These are phyloP conservation scores for Mesorhabditis sp. DNA, from an alignment of 2,888 invertebrate species.

Conservation along the genomic window DNA sequence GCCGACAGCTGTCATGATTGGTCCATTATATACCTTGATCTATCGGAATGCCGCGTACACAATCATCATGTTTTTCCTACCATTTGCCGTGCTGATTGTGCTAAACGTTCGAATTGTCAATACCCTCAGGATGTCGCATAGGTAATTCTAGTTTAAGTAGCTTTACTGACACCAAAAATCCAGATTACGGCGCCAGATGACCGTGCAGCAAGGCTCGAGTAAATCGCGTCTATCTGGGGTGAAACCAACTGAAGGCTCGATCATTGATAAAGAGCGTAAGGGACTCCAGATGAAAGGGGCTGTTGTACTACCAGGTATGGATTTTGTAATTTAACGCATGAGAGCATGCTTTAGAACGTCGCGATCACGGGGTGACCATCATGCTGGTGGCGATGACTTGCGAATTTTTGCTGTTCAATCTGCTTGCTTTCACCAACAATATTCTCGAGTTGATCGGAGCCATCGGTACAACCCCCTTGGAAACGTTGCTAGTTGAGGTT, in stretches of 20 bases:
- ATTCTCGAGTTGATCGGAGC: constrained; percentile 41
- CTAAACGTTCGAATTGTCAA: constrained; percentile 44
- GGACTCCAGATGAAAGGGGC: neutral
- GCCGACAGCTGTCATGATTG: constrained; percentile 40
- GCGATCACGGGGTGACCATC: constrained; percentile 45
- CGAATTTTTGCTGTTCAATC: constrained; percentile 49
- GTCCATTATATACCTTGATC: constrained; percentile 30
- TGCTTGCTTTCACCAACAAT: constrained; percentile 50
- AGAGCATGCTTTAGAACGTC: constrained; percentile 20
- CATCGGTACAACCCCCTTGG: constrained; percentile 18
- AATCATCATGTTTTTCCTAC: constrained; percentile 49
- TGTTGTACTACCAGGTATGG: neutral
- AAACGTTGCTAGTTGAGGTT: constrained; percentile 41
- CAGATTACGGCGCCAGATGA: neutral
- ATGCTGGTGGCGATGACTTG: constrained; percentile 53
- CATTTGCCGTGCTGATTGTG: constrained; percentile 42
- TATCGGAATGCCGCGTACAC: constrained; percentile 44
- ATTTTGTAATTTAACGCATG: constrained; percentile 11
- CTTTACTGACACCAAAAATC: neutral
- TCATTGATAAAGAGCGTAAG: neutral
- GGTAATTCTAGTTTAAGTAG: constrained; percentile 18
- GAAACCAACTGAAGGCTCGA: neutral
- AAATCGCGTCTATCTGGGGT: neutral
- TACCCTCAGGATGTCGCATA: constrained; percentile 35
- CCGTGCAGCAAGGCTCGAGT: neutral